Evolutionary conservation across 2,888 invertebrate species (phyloP).

Genomic region (Caenorhabditis virilis): DNA sequence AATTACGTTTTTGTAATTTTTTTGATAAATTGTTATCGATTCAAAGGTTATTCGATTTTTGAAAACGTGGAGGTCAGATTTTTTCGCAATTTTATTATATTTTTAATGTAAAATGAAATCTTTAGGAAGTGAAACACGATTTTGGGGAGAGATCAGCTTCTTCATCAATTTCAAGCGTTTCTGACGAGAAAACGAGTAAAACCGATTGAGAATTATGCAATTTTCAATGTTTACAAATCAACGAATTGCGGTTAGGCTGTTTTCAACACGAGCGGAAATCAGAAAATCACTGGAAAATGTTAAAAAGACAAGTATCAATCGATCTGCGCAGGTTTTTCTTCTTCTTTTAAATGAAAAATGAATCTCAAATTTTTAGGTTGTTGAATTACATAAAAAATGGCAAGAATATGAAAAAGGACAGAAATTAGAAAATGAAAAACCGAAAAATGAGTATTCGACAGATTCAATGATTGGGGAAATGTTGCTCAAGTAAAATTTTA

Average conservation of each 20-base stretch:
- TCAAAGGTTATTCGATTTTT: constrained; percentile 56
- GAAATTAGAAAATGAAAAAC: constrained; percentile 4
- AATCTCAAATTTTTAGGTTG: too few species aligned
- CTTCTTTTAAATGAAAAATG: too few species aligned
- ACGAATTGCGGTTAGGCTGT: too few species aligned
- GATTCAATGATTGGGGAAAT: constrained; percentile 49
- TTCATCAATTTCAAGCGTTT: background rate
- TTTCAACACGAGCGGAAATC: constrained; percentile 17
- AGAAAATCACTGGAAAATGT: constrained; percentile 19
- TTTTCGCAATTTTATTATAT: too few species aligned
- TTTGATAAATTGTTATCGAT: constrained; percentile 51
- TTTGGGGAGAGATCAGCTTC: constrained; percentile 34
- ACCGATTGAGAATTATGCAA: constrained; percentile 16
- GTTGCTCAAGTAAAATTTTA: too few species aligned
- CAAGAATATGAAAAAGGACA: constrained; percentile 17
- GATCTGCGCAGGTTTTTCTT: constrained; percentile 25
- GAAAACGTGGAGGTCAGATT: constrained; percentile 42
- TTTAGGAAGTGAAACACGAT: constrained; percentile 43
- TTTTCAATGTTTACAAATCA: too few species aligned
- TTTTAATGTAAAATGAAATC: too few species aligned
- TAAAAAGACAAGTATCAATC: constrained; percentile 13
- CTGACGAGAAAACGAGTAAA: constrained; percentile 9
- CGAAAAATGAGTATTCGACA: constrained; percentile 20
- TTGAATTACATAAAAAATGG: constrained; percentile 31
- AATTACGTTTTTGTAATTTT: constrained; percentile 51